phyloP scores from a whole-genome alignment of 2,797 vertebrate genomes.

The Lepus oiostolus region DNA sequence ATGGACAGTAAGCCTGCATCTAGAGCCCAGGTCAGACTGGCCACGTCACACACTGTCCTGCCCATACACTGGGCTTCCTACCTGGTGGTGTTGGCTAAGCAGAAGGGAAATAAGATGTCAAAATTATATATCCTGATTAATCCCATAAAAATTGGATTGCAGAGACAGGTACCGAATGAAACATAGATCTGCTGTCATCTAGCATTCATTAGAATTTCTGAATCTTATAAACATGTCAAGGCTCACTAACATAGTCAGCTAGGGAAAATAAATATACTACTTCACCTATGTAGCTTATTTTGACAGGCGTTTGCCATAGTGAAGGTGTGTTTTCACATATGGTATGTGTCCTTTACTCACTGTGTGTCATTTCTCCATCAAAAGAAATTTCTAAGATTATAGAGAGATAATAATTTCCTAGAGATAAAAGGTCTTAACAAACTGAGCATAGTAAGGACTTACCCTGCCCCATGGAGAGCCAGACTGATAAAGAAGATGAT shows the following conservation, averaged over 20 bases:
- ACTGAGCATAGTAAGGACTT: slow-evolving; percentile 74
- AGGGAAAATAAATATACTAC: slow-evolving; percentile 26
- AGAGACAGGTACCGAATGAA: slow-evolving; percentile 17
- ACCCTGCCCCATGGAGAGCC: slow-evolving; percentile 91
- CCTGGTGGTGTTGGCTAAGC: neutral
- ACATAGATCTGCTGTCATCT: neutral
- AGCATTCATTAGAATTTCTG: neutral
- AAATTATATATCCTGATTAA: neutral
- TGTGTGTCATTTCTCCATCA: neutral
- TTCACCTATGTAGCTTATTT: neutral
- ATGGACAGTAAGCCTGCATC: neutral
- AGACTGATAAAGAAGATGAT: slow-evolving; percentile 89
- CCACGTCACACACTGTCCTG: neutral
- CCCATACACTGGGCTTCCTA: neutral
- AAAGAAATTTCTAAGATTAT: slow-evolving; percentile 6
- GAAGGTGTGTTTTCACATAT: neutral
- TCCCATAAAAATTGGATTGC: neutral
- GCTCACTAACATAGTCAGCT: neutral
- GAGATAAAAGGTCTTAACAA: neutral
- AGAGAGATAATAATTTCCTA: too few relatives aligned
- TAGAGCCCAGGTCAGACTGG: neutral
- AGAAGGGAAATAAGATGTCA: neutral
- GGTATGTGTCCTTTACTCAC: neutral
- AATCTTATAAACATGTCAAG: slow-evolving; percentile 20
- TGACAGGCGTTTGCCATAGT: neutral